phyloP scores from a whole-genome alignment of 2,888 invertebrate species.

The Epinotia nisella region DNA sequence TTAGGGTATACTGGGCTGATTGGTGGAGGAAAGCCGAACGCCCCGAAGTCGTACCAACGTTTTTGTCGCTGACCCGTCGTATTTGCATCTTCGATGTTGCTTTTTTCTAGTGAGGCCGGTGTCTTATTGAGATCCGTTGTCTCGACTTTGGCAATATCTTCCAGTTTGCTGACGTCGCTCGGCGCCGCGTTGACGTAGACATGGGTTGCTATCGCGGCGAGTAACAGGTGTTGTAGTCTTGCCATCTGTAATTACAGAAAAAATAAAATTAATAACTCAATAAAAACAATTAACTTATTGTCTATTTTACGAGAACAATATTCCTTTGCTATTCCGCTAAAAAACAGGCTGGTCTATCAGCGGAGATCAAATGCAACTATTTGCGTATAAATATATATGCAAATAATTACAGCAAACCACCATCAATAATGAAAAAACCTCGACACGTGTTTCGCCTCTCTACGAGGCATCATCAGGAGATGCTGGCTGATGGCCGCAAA shows the following conservation, averaged over 20 bases:
- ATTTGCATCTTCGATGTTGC: constrained; percentile 46
- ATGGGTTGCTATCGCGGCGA: constrained; percentile 61
- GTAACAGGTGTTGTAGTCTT: constrained; percentile 51
- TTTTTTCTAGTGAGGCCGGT: constrained; percentile 49
- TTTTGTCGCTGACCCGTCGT: constrained; percentile 52
- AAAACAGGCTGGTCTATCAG: no score
- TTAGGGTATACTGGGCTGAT: constrained; percentile 43
- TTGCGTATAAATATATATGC: no score
- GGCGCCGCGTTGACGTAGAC: constrained; percentile 63
- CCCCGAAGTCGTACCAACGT: constrained; percentile 54
- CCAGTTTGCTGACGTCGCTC: constrained; percentile 55
- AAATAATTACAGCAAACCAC: no score
- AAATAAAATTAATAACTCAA: constrained; percentile 10
- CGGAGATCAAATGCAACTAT: no score
- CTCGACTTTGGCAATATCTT: constrained; percentile 54
- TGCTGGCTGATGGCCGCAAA: no score
- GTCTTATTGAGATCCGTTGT: constrained; percentile 54
- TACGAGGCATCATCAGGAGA: no score
- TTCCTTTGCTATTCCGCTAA: no score
- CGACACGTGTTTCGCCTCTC: no score
- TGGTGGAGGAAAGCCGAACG: constrained; percentile 43
- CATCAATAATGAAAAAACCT: no score
- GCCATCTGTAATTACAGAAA: constrained; percentile 71
- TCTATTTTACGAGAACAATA: no score
- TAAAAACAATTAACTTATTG: not conserved